Evolutionary conservation across 2,888 invertebrate genomes (phyloP).

Genomic region (Antitype chi): DNA sequence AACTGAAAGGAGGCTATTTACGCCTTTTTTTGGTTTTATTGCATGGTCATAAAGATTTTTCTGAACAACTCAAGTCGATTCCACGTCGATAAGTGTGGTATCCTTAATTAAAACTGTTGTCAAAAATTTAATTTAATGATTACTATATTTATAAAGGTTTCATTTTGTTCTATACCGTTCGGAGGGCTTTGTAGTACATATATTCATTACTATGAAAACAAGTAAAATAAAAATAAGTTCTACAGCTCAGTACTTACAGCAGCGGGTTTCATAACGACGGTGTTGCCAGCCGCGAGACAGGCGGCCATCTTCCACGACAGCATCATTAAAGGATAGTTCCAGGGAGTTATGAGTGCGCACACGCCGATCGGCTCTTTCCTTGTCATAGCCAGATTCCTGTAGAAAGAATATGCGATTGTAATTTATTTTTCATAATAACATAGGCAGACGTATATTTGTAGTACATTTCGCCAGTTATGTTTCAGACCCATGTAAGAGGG

Average conservation of each 20-base stretch:
- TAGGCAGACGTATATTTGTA: too few species aligned
- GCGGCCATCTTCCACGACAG: constrained; percentile 99
- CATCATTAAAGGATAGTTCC: constrained; percentile 99
- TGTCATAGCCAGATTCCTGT: constrained; percentile 95
- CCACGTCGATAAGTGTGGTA: too few species aligned
- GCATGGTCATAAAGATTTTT: background rate
- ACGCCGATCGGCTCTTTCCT: constrained; percentile 98
- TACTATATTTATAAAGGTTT: too few species aligned
- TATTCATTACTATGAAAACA: background rate
- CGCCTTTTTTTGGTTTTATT: background rate
- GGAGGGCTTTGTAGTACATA: too few species aligned
- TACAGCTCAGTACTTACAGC: constrained; percentile 89
- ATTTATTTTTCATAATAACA: too few species aligned
- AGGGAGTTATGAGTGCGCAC: constrained; percentile 97
- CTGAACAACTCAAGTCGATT: background rate
- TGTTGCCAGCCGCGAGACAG: constrained; percentile 98
- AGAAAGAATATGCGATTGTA: background rate
- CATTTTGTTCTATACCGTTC: too few species aligned
- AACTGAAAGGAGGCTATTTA: background rate
- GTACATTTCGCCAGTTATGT: too few species aligned
- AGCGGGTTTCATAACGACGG: constrained; percentile 98
- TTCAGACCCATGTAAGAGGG: too few species aligned
- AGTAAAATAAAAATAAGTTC: background rate
- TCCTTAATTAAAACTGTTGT: too few species aligned
- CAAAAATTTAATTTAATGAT: background rate